Evolutionary conservation across 92 coral and sea anemone species (phyloP), one percentile per base, ranked within the genome.

Genomic region (Zoanthus sociatus): DNA sequence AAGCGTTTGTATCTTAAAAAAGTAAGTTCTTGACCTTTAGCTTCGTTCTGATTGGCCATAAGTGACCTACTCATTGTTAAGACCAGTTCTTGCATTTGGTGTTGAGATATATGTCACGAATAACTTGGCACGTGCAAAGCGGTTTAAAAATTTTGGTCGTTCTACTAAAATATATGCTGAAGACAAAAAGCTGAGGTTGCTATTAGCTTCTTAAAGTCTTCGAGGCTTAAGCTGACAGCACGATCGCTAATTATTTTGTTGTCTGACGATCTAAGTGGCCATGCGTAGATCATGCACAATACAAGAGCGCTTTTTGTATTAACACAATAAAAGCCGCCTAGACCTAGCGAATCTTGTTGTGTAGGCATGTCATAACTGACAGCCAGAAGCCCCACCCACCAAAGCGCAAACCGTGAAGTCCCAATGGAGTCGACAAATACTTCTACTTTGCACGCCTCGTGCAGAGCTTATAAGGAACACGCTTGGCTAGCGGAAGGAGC

Each of bases 251-350:
- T 93, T 94, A 96, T 94, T 83, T 76, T 61, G 77, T 63, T 84
- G 86, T 78, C 96, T 93, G 88, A 93, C 91, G 89, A 94, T 90
- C 87, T 89, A 84, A 73, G 89, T 67, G 63, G 94, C 96, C 98
- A 94, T 96, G 98, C 98, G 98, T 78, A 86, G 73, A 92, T 70
- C 89, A 90, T 88, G 95, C 95, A 94, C 92, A 92, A 94, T 90
- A 90, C 93, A 90, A 92, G 87, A 78, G 78, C 84, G 76, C 78
- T 86, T 91, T 94, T 94, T 92, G 93, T 90, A 91, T 94, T 94
- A 91, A 88, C 86, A 78, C 88, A 90, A 94, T 92, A 91, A 92
- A 92, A 89, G 93, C 93, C 94, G 91, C 89, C 75, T 78, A 76
- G 89, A 63, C 82, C 92, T 26, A 84, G 75, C 68, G 83, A 91